Evolutionary conservation across 1,140 invertebrate genomes (phyloP), one percentile per base, ranked within the genome.

Genomic region (Patella vulgata): DNA sequence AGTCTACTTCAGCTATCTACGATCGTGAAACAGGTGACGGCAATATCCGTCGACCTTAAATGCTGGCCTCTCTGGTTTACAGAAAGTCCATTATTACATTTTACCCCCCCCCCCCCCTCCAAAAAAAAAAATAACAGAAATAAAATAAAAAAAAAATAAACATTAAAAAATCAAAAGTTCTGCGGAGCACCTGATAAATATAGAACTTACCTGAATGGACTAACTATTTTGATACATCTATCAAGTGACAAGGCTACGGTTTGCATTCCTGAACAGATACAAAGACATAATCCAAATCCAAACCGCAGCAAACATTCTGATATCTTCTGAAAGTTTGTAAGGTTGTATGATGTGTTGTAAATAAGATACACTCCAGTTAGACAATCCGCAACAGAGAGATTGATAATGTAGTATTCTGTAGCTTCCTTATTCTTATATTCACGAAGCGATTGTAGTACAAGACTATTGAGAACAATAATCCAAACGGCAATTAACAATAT

Each of bases 151-250:
- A n/a, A n/a, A n/a, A n/a, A n/a, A n/a, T n/a, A n/a, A n/a, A n/a
- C n/a, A n/a, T n/a, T n/a, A n/a, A n/a, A n/a, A n/a, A n/a, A n/a
- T n/a, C n/a, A n/a, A 36, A 14, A 8, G 33, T 36, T 14, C 5
- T 36, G 33, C 33, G 14, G 14, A 36, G 5, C 33, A 36, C 14
- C 14, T 36, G 14, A 8, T 36, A 36, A 36, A 28, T 6, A 28
- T 8, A 30, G 9, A 14, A 25, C 27, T 54, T 57, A 64, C 23
- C 52, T 27, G 57, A 56, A 70, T 0, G 67, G 67, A 12, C 25
- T 47, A 1, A 70, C 36, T 25, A 70, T 70, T 31, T 62, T 55
- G 46, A 70, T 21, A 43, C 59, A 70, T 17, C 67, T 51, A 40
- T 70, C 67, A 1, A 28, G 21, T 11, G 67, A 61, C 0, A 70